Evolutionary conservation across 1,140 invertebrate species (phyloP).

Genomic region (Neotoxoptera formosana): DNA sequence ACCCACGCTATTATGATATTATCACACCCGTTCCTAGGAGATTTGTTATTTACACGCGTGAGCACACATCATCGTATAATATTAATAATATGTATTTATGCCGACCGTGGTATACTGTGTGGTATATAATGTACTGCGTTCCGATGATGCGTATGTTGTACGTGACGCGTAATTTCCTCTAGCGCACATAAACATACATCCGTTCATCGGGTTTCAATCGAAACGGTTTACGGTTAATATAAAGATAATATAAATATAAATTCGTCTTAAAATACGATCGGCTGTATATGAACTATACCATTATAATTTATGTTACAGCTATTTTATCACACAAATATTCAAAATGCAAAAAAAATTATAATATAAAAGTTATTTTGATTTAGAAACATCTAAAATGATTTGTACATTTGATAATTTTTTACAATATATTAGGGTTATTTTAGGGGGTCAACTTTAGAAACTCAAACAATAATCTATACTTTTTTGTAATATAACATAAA

Average conservation of each 20-base stretch:
- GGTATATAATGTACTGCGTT: not conserved
- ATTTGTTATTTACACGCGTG: not conserved
- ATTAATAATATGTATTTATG: not conserved
- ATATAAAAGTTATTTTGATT: too few relatives aligned
- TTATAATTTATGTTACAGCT: not conserved
- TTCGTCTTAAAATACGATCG: not conserved
- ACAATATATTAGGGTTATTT: too few relatives aligned
- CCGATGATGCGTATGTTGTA: not conserved
- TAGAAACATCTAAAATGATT: too few relatives aligned
- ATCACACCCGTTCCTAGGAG: not conserved
- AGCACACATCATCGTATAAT: not conserved
- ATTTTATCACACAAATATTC: too few relatives aligned
- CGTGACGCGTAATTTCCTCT: not conserved
- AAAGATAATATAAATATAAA: not conserved
- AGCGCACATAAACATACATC: not conserved
- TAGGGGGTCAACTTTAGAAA: too few relatives aligned
- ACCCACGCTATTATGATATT: not conserved
- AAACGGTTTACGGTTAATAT: constrained; percentile 7
- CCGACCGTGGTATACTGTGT: not conserved
- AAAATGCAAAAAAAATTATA: too few relatives aligned
- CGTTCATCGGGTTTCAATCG: not conserved
- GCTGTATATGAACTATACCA: not conserved
- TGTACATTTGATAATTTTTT: too few relatives aligned
- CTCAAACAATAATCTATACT: too few relatives aligned
- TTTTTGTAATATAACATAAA: too few relatives aligned